phyloP scores from a whole-genome alignment of 2,113 vertebrate species.

The Rhagologus leucostigma region DNA sequence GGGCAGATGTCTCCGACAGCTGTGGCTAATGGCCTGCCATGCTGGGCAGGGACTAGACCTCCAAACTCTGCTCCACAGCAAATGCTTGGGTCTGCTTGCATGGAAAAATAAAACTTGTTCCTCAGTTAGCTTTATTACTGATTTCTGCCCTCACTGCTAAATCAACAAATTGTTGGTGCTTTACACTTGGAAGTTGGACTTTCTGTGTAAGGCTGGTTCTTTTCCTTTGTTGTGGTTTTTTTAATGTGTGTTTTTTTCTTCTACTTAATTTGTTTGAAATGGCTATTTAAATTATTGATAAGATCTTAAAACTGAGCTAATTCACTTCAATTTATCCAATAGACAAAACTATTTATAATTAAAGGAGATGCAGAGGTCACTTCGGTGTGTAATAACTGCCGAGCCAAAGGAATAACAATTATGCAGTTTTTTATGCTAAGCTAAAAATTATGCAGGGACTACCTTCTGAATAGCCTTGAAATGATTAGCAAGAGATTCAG shows the following conservation, averaged over 20 bases:
- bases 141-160: not conserved
- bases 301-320: conserved; percentile 63
- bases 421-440: conserved; percentile 10
- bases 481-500: conserved; percentile 15
- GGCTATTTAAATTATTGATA: conserved; percentile 70
- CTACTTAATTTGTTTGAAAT: conserved; percentile 33
- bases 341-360: conserved; percentile 75
- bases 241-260: not conserved
- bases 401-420: conserved; percentile 47
- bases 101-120: not conserved
- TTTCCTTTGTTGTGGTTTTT: not conserved
- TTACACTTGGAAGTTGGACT: not conserved
- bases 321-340: conserved; percentile 59
- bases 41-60: conserved; percentile 1
- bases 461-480: not conserved
- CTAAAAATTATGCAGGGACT: conserved; percentile 32
- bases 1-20: conserved; percentile 82
- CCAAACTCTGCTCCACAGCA: not conserved
- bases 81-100: not conserved
- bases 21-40: conserved; percentile 70
- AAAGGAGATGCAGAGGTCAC: conserved; percentile 67
- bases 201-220: not conserved
- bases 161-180: not conserved
- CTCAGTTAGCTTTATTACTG: not conserved
- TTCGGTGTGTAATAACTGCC: not conserved